Evolutionary conservation across 2,888 invertebrate species (phyloP).

Genomic region (Diabrotica balteata): DNA sequence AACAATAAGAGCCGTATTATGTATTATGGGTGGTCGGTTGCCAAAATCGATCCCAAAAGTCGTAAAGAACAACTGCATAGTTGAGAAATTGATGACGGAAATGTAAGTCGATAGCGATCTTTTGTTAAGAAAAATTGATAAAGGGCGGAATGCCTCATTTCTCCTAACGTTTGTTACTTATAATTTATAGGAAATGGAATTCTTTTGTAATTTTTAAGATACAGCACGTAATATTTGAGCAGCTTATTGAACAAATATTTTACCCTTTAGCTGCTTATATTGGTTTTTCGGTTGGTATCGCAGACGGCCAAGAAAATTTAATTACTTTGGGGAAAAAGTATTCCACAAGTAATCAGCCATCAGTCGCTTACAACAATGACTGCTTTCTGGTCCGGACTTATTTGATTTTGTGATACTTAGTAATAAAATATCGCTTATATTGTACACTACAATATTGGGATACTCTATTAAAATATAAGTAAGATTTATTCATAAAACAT

Average conservation of each 20-base stretch:
- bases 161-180: slow-evolving; percentile 44
- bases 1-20: slow-evolving; percentile 45
- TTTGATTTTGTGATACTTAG: too few relatives aligned
- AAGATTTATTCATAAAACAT: too few relatives aligned
- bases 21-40: slow-evolving; percentile 49
- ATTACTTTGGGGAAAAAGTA: slow-evolving; percentile 23
- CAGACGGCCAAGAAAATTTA: slow-evolving; percentile 23
- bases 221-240: slow-evolving; percentile 41
- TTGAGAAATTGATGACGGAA: slow-evolving; percentile 44
- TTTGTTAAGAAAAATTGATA: slow-evolving; percentile 45
- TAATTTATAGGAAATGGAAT: slow-evolving; percentile 46
- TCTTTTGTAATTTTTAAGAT: slow-evolving; percentile 44
- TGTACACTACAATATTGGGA: too few relatives aligned
- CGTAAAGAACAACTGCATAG: slow-evolving; percentile 48
- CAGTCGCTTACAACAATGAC: slow-evolving; percentile 11
- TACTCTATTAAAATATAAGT: too few relatives aligned
- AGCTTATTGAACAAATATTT: slow-evolving; percentile 38
- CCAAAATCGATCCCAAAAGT: slow-evolving; percentile 46
- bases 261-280: slow-evolving; percentile 28
- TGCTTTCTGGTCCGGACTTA: slow-evolving; percentile 13
- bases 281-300: slow-evolving; percentile 23
- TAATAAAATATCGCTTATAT: too few relatives aligned
- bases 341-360: slow-evolving; percentile 18
- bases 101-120: slow-evolving; percentile 44
- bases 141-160: slow-evolving; percentile 42